Evolutionary conservation across 2,113 vertebrate species (phyloP).

Genomic region (cattle (Bos taurus)): DNA sequence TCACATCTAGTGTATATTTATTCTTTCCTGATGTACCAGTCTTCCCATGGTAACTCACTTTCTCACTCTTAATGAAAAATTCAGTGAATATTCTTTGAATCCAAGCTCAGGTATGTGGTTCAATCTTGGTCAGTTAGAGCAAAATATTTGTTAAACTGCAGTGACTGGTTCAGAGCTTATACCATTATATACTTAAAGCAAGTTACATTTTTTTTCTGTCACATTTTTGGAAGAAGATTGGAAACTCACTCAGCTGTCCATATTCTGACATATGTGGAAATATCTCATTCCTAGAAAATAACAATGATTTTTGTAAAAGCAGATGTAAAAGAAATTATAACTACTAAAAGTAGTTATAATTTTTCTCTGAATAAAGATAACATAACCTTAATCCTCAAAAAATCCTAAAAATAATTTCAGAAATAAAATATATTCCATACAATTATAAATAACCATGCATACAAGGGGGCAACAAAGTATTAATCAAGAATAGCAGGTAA

Average conservation of each 20-base stretch:
- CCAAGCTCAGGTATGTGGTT: background rate
- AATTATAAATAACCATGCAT: background rate
- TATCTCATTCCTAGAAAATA: background rate
- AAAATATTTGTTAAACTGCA: background rate
- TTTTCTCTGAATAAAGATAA: background rate
- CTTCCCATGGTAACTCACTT: background rate
- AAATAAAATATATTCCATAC: background rate
- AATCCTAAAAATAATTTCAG: background rate
- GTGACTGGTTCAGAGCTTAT: background rate
- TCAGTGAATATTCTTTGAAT: background rate
- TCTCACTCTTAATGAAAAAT: background rate
- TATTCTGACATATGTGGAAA: background rate
- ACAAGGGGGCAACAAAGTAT: background rate
- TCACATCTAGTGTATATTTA: background rate
- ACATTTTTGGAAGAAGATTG: background rate
- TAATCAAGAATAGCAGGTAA: background rate
- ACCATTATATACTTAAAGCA: background rate
- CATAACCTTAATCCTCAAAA: background rate
- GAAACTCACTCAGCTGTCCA: background rate
- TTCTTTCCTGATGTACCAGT: background rate
- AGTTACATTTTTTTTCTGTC: background rate
- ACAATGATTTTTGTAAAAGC: background rate
- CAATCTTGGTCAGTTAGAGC: background rate
- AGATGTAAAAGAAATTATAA: background rate
- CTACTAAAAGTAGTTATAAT: background rate